phyloP scores from a whole-genome alignment of 2,888 invertebrate genomes.

The Ectemnius lituratus region DNA sequence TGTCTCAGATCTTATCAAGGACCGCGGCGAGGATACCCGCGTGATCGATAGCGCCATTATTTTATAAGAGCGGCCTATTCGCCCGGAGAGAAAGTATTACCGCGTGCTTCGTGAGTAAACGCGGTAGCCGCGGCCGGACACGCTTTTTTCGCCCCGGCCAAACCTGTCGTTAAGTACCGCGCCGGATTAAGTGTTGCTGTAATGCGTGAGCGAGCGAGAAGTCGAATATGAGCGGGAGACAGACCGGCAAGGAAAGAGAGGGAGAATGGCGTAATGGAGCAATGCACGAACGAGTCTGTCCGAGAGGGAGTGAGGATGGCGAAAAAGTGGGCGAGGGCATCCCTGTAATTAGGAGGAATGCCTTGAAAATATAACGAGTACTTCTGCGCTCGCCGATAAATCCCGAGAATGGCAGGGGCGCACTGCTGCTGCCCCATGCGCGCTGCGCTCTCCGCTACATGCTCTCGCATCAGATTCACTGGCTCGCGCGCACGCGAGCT shows the following conservation, averaged over 20 bases:
- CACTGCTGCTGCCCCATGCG: too few relatives aligned
- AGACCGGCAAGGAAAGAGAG: neutral
- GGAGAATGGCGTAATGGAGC: neutral
- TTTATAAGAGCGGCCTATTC: conserved; percentile 18
- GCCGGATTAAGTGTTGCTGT: conserved; percentile 6
- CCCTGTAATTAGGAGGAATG: conserved; percentile 10
- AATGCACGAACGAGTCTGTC: neutral
- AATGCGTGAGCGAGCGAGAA: neutral
- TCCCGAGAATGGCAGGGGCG: neutral
- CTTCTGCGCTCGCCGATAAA: conserved; percentile 5
- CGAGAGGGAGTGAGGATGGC: neutral
- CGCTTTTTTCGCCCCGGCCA: neutral
- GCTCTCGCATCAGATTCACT: too few relatives aligned
- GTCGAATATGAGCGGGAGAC: neutral
- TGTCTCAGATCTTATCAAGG: conserved; percentile 41
- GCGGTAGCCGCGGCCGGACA: conserved; percentile 5
- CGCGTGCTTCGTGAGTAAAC: conserved; percentile 9
- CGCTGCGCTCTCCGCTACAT: too few relatives aligned
- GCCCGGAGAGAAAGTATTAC: conserved; percentile 26
- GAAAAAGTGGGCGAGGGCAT: conserved; percentile 1
- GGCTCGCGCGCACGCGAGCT: too few relatives aligned
- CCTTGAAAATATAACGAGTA: conserved; percentile 6
- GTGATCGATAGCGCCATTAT: conserved; percentile 46
- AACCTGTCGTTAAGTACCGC: conserved; percentile 13
- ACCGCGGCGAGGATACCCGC: conserved; percentile 36